Evolutionary conservation across 1,140 invertebrate species (phyloP), one percentile per base, ranked within the genome.

Genomic region (Theocolax elegans): DNA sequence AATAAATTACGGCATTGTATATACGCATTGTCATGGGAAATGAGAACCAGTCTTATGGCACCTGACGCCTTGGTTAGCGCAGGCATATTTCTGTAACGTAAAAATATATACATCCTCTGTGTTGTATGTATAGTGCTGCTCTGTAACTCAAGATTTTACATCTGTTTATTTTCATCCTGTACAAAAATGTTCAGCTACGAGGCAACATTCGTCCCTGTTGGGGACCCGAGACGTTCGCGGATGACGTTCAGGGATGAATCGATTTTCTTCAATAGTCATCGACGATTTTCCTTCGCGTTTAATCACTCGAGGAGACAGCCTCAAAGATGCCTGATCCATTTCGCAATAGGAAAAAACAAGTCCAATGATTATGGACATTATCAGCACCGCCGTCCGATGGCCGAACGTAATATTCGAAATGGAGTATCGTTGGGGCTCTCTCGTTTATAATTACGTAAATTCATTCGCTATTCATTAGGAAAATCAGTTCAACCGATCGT

Each of bases 21-120:
- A 83, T 85, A 85, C 81, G 84, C 84, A 85, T 85, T 85, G 75
- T 78, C 68, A 77, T 81, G 84, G 83, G 83, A 86, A 86, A 86
- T 86, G 83, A 86, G 84, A 85, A 86, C 84, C 84, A 86, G 84
- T 86, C 84, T 86, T 86, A 86, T 86, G 80, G 81, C 79, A 76
- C 83, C 81, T 75, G 79, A 77, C 77, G 79, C 76, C 74, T 64
- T 77, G 77, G 75, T 76, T 69, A 74, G 81, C 77, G 74, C 82
- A 80, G 82, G 82, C 82, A 86, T 85, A 85, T 85, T 66, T 86
- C 84, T 86, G 84, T 86, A 86, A 86, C 84, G 84, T 84, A 86
- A 86, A 86, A 86, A 86, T 86, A 86, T 86, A 86, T 86, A 86
- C 84, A 86, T 83, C 80, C 79, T 86, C 83, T 86, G 83, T 86